Percentiles rank a stretch among this genome's conserved stretches.
These are phyloP conservation scores for Melanostigma gelatinosum DNA, from an alignment of 2,113 vertebrate species.

Conservation along the genomic window DNA sequence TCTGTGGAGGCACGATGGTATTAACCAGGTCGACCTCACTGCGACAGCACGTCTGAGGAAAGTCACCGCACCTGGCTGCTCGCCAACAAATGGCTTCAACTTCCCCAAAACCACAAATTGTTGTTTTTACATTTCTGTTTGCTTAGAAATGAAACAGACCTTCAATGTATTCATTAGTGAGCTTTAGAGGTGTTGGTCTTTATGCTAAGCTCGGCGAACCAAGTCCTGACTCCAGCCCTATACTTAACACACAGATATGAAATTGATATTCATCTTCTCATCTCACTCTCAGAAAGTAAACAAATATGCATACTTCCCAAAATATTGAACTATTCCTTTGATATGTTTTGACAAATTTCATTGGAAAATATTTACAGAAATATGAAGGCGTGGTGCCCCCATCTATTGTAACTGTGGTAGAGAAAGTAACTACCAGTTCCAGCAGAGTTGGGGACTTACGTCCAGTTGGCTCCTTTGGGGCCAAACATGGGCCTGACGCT, in stretches of 20 bases:
- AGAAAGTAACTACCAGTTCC: neutral
- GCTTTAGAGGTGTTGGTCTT: neutral
- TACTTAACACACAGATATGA: neutral
- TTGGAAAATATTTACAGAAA: neutral
- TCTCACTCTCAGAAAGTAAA: neutral
- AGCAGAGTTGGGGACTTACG: constrained; percentile 85
- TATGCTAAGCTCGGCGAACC: neutral
- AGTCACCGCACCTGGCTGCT: neutral
- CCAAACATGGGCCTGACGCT: constrained; percentile 94
- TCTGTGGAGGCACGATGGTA: neutral
- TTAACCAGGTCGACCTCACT: neutral
- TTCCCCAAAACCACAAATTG: neutral
- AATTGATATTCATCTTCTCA: neutral
- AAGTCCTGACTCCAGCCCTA: neutral
- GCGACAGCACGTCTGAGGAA: neutral
- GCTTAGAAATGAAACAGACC: neutral
- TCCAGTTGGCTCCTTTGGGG: constrained; percentile 87
- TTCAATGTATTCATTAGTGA: neutral
- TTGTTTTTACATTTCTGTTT: neutral
- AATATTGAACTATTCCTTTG: neutral
- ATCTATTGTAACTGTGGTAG: neutral
- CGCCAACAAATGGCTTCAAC: neutral
- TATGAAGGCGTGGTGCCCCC: neutral
- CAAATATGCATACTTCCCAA: neutral
- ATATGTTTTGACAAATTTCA: neutral